phyloP scores from a whole-genome alignment of 1,140 invertebrate species.

The Monomorium pharaonis region DNA sequence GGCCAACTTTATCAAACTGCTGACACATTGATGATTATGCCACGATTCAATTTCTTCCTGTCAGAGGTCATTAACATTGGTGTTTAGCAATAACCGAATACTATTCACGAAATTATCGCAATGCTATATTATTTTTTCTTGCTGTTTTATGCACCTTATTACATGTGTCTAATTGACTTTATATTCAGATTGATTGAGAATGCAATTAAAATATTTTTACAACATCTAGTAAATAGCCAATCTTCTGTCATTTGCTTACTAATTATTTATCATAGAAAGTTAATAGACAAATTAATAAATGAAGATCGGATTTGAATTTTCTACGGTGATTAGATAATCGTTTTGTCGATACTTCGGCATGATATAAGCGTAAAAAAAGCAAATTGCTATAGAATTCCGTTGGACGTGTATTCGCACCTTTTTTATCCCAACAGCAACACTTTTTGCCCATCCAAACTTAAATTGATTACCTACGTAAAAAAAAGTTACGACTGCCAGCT shows the following conservation, averaged over 20 bases:
- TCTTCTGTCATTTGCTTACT: neutral
- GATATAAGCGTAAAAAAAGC: neutral
- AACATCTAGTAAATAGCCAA: neutral
- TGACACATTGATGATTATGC: constrained; percentile 30
- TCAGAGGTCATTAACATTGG: neutral
- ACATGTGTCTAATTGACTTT: neutral
- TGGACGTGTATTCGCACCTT: neutral
- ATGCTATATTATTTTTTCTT: constrained; percentile 7
- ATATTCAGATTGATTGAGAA: neutral
- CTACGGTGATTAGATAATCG: neutral
- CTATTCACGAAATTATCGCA: constrained; percentile 11
- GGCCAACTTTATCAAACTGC: neutral
- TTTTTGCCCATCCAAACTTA: constrained; percentile 18
- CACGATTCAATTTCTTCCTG: constrained; percentile 45
- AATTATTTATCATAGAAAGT: neutral
- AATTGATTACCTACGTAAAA: constrained; percentile 50
- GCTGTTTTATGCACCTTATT: neutral
- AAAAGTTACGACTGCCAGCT: constrained; percentile 23
- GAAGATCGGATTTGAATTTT: neutral
- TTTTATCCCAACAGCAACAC: neutral
- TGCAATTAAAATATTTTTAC: neutral
- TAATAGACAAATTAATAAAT: neutral
- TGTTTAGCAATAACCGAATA: constrained; percentile 1
- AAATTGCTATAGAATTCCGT: neutral
- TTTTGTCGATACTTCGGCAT: neutral